phyloP scores from a whole-genome alignment of 2,797 vertebrate species.

The Hylomyscus alleni region DNA sequence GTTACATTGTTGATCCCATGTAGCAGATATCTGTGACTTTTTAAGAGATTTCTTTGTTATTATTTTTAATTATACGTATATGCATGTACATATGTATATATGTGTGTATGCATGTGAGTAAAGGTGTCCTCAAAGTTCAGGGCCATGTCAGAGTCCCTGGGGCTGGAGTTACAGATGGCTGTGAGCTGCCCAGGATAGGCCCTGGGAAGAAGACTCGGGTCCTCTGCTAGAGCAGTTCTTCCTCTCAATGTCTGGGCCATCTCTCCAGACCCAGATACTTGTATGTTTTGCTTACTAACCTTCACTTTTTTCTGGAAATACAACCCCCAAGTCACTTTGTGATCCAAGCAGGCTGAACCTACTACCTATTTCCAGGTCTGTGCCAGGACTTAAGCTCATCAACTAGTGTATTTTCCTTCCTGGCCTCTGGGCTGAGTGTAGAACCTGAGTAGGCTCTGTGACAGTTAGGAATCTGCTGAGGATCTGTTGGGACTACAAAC shows the following conservation, averaged over 20 bases:
- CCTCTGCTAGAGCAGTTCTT: too few relatives aligned
- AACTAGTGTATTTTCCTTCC: not conserved
- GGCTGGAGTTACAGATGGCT: not conserved
- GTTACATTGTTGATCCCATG: not conserved
- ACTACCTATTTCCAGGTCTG: not conserved
- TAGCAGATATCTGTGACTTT: not conserved
- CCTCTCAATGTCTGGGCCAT: not conserved
- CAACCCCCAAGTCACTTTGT: not conserved
- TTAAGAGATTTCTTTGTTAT: not conserved
- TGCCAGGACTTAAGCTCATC: not conserved
- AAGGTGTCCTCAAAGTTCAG: not conserved
- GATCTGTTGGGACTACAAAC: not conserved
- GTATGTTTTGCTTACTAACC: not conserved
- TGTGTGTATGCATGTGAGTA: not conserved
- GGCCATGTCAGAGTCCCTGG: not conserved
- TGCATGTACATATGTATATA: not conserved
- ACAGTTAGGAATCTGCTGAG: not conserved
- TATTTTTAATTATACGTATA: not conserved
- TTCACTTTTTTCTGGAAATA: conserved; percentile 23
- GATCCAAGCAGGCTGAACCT: not conserved
- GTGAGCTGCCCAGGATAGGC: not conserved
- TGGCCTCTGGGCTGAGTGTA: not conserved
- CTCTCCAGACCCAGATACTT: not conserved
- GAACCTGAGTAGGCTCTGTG: not conserved
- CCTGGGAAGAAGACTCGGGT: not conserved